Evolutionary conservation across 1,140 invertebrate genomes (phyloP), one percentile per base, ranked within the genome.

Genomic region (Condylostylus longicornis): DNA sequence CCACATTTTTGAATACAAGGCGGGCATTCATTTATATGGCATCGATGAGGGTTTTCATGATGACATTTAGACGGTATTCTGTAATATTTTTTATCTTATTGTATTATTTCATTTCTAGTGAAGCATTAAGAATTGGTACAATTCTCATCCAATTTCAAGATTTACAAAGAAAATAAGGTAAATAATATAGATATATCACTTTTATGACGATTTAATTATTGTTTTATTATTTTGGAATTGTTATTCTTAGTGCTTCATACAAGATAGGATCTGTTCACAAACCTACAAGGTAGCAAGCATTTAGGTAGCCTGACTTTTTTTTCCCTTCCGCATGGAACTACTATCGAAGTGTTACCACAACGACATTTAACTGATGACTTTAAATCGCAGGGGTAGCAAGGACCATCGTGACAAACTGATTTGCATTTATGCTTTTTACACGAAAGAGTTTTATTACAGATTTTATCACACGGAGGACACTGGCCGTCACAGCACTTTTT

Each of bases 401-500:
- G 80, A 1, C 89, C 89, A 45, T 69, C 73, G 53, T 94, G 89
- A 57, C 88, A 94, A 1, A 81, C 68, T 20, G 77, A 81, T 8
- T 71, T 63, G 56, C 90, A 96, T 61, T 89, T 89, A 56, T 96
- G 90, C 35, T 87, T 82, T 8, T 81, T 77, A 59, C 89, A 95
- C 14, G 74, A 74, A 2, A 94, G 58, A 1, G 72, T 77, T 54
- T 77, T 79, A 7, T 80, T 79, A 64, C 90, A 96, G 1, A 72
- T 63, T 59, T 90, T 88, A 50, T 91, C 85, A 63, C 90, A 96
- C 0, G 75, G 70, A 32, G 83, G 79, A 61, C 86, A 91, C 46
- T 76, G 72, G 7, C 80, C 79, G 58, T 79, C 75, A 60, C 85
- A 89, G 53, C 86, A 90, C 74, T 80, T n/a, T n/a, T n/a, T n/a